phyloP scores from a whole-genome alignment of 2,113 vertebrate species.

The Elaphurus davidianus region DNA sequence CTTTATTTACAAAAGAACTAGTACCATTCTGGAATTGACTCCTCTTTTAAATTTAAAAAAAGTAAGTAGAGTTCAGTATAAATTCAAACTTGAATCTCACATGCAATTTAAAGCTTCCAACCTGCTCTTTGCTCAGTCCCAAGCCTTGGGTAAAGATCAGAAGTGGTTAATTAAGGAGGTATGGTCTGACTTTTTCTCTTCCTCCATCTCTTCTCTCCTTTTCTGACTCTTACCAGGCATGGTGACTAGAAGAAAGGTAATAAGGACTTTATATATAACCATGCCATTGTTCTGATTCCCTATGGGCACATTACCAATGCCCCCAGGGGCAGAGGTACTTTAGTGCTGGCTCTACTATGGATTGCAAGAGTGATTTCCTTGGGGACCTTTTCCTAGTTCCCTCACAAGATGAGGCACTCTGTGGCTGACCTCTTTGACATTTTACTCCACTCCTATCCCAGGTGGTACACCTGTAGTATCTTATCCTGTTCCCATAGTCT shows the following conservation, averaged over 20 bases:
- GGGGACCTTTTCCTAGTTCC: not conserved
- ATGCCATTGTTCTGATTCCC: not conserved
- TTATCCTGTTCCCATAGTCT: not conserved
- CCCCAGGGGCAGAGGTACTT: not conserved
- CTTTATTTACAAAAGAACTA: not conserved
- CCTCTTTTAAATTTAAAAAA: not conserved
- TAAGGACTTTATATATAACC: not conserved
- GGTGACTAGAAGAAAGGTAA: not conserved
- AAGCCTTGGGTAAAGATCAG: not conserved
- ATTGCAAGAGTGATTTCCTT: not conserved
- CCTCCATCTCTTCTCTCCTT: not conserved
- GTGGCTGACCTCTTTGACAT: not conserved
- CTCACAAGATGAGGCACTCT: not conserved
- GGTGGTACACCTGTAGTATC: not conserved
- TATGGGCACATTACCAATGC: not conserved
- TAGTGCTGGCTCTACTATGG: not conserved
- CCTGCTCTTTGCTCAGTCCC: not conserved
- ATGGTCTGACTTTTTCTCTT: not conserved
- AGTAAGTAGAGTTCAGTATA: not conserved
- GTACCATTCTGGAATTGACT: not conserved
- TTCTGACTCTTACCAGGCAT: not conserved
- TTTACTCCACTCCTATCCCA: not conserved
- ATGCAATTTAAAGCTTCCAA: not conserved
- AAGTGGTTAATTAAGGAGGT: not conserved
- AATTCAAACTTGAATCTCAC: not conserved